Percentiles rank a stretch among this genome's conserved stretches.
phyloP scores from a whole-genome alignment of 2,113 vertebrate genomes.

The Melanerpes formicivorus region DNA sequence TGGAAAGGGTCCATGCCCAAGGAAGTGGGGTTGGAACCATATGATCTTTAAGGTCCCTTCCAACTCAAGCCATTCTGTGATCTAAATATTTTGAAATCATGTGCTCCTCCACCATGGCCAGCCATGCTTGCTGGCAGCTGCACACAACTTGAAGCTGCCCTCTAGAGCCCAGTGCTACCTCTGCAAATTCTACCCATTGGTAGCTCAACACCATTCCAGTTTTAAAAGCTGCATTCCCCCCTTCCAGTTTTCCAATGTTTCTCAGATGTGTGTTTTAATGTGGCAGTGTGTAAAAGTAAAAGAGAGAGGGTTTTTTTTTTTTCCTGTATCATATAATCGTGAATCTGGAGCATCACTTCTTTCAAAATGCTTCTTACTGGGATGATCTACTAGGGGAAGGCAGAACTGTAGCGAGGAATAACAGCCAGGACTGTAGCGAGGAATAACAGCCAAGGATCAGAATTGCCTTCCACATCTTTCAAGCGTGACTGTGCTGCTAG shows the following conservation, averaged over 20 bases:
- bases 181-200: not conserved
- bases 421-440: not conserved
- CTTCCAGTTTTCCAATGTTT: not conserved
- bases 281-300: not conserved
- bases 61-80: not conserved
- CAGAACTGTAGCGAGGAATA: not conserved
- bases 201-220: not conserved
- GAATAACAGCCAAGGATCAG: not conserved
- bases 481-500: not conserved
- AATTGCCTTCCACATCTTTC: not conserved
- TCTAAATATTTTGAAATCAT: not conserved
- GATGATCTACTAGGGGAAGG: not conserved
- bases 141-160: not conserved
- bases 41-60: too few relatives aligned
- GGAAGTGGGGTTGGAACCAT: too few relatives aligned
- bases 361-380: not conserved
- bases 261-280: not conserved
- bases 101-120: rapidly evolving
- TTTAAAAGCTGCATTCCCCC: not conserved
- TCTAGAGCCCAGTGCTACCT: not conserved
- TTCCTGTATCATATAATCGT: not conserved
- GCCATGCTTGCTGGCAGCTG: not conserved
- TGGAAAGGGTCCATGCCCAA: too few relatives aligned
- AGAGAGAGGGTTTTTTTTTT: not conserved
- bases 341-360: not conserved